These are phyloP conservation scores for Trichogramma pretiosum DNA, from an alignment of 1,140 invertebrate genomes.

Conservation along the genomic window DNA sequence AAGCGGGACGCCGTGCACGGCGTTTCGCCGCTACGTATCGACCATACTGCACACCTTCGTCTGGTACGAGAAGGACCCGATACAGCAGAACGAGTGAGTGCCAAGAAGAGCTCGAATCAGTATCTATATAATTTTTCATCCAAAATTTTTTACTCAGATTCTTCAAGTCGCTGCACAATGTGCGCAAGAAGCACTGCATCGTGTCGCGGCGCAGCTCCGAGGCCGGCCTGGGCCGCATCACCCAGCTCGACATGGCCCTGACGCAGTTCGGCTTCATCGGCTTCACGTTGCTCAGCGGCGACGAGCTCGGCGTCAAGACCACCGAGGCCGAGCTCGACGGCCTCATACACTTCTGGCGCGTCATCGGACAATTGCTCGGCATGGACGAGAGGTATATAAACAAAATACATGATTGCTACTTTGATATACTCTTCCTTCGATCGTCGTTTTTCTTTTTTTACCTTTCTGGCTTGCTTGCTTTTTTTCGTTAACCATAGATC, in stretches of 20 bases:
- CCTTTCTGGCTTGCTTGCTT: not conserved
- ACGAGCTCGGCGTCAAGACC: slow-evolving; percentile 54
- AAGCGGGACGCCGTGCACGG: slow-evolving; percentile 53
- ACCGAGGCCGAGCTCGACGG: slow-evolving; percentile 58
- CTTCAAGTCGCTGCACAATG: slow-evolving; percentile 54
- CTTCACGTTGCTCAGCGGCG: slow-evolving; percentile 56
- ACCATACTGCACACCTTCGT: slow-evolving; percentile 56
- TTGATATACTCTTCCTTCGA: no score
- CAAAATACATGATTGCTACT: no score
- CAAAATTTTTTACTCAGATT: no score
- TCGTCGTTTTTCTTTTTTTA: not conserved
- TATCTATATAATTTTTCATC: no score
- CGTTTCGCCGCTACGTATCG: slow-evolving; percentile 67
- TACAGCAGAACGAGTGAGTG: slow-evolving; percentile 47
- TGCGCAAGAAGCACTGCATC: slow-evolving; percentile 56
- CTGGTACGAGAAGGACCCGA: slow-evolving; percentile 64
- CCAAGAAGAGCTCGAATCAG: no score
- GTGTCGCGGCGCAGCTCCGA: slow-evolving; percentile 45
- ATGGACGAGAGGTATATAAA: slow-evolving; percentile 63
- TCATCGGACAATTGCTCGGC: slow-evolving; percentile 71
- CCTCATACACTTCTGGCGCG: slow-evolving; percentile 77
- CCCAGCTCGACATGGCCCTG: slow-evolving; percentile 72
- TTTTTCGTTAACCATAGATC: not conserved
- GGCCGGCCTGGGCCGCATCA: slow-evolving; percentile 39
- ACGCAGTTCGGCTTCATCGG: slow-evolving; percentile 85